Evolutionary conservation across 2,113 vertebrate genomes (phyloP), one percentile per base, ranked within the genome.

Genomic region (Rhinichthys klamathensis): DNA sequence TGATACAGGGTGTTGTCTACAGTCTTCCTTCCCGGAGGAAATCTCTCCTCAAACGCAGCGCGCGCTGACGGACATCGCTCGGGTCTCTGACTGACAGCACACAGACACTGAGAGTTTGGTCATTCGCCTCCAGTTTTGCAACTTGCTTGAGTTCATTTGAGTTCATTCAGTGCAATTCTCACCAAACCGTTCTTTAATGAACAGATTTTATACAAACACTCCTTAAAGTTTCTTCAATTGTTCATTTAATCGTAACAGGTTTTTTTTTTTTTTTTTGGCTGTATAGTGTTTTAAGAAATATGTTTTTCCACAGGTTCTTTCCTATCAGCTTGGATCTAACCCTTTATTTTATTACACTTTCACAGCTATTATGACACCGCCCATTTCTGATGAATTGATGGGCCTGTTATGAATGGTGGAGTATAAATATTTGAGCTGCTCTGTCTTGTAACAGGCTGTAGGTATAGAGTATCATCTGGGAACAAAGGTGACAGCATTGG

Each of bases 11-110:
- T 86, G 87, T 84, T 87, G 87, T 85, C 86, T 67, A 30, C 60
- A 65, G 58, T 77, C 83, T 87, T 88, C 85, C 85, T 88, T 88
- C 87, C 87, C 86, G 38, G 67, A 73, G 56, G 65, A 84, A 63
- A 81, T 80, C 75, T 82, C 51, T 86, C 69, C 69, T 83, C 32
- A 75, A 78, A 85, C 49, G 35, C 35, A 72, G 76, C 58, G 74
- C 21, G 65, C 21, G 63, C 8, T 83, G 80, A 88, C 80, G 54
- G 54, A 44, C 77, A 63, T 73, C 65, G 21, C 49, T 77, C 56
- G 3, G 46, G 12, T 46, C 72, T 12, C 54, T 74, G 69, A 74
- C 49, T 73, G 81, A 83, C 67, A 54, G 30, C 46, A 30, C 6
- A 65, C 2, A 51, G 12, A 41, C 25, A 0, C 49, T 23, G 30